Evolutionary conservation across 2,888 invertebrate species (phyloP), one percentile per base, ranked within the genome.

Genomic region (Rhimphoctona megacephalus): DNA sequence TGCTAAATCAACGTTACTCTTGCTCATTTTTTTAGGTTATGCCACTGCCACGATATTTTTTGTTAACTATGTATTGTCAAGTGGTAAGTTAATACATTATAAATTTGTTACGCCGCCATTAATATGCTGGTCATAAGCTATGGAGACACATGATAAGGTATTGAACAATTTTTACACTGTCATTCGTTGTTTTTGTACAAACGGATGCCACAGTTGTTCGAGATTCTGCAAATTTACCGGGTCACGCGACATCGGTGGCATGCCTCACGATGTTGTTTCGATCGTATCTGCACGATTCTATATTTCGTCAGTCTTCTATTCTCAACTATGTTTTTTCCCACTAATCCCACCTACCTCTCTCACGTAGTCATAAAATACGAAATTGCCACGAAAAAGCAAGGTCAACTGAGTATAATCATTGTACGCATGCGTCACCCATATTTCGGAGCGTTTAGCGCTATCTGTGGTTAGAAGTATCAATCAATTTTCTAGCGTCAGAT

Each of bases 1-100:
- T 14, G 83, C 25, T 49, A 84, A 79, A 70, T 87, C 78, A 57
- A 82, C 52, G 66, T 54, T 82, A 11, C 25, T 84, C 17, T 57
- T 66, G 70, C n/a, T 79, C 87, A 87, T 87, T 80, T 49, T 87
- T 78, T 33, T 78, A 69, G 85, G 82, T 87, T 85, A 87, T 46
- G 81, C 81, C 46, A 54, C 74, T 46, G 54, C 64, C 52, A 49
- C 79, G 46, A 52, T 30, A 74, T 74, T 84, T 83, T 69, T 83
- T 83, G 49, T 77, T 39, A 25, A 57, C n/a, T 61, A 14, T 61
- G 17, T 61, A 11, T 11, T 61, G 22, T 43, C 39, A 22, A n/a
- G 25, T 52, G 14, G 17, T 36, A 64, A 61, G 76, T 77, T 72
- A 77, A 39, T 52, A 7, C 19, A 76, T 54, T 25, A 46, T 30